Evolutionary conservation across 2,113 vertebrate species (phyloP).

Genomic region (Baryphthengus martii): DNA sequence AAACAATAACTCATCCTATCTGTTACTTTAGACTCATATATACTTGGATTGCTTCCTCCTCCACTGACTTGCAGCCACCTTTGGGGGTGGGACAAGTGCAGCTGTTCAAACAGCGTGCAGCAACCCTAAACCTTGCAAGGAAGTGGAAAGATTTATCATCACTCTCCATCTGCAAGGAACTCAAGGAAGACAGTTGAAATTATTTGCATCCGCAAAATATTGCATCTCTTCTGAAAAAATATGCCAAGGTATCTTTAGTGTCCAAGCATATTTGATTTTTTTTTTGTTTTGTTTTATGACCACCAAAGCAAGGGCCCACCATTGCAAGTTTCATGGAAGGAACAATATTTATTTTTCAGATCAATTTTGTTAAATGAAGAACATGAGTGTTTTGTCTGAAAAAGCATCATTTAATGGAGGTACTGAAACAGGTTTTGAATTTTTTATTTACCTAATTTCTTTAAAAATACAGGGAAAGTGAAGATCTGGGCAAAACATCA

Average conservation of each 20-base stretch:
- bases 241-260: not conserved
- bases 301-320: not conserved
- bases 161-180: not conserved
- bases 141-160: constrained; percentile 10
- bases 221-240: not conserved
- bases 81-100: constrained; percentile 18
- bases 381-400: not conserved
- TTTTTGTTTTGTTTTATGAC: not conserved
- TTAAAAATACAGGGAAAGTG: not conserved
- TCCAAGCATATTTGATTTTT: not conserved
- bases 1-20: not conserved
- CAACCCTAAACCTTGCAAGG: constrained; percentile 28
- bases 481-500: not conserved
- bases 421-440: not conserved
- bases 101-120: constrained; percentile 51
- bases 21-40: not conserved
- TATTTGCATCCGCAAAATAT: not conserved
- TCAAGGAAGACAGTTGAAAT: constrained; percentile 4
- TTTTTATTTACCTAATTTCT: not conserved
- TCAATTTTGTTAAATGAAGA: not conserved
- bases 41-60: not conserved
- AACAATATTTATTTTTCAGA: not conserved
- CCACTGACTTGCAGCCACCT: constrained; percentile 8
- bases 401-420: not conserved
- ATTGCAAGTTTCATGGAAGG: not conserved